A percentile compares a stretch with the other conserved stretches of the same genome.
These are phyloP conservation scores for Tragelaphus imberbis DNA, from an alignment of 2,113 vertebrate species.

Conservation along the genomic window DNA sequence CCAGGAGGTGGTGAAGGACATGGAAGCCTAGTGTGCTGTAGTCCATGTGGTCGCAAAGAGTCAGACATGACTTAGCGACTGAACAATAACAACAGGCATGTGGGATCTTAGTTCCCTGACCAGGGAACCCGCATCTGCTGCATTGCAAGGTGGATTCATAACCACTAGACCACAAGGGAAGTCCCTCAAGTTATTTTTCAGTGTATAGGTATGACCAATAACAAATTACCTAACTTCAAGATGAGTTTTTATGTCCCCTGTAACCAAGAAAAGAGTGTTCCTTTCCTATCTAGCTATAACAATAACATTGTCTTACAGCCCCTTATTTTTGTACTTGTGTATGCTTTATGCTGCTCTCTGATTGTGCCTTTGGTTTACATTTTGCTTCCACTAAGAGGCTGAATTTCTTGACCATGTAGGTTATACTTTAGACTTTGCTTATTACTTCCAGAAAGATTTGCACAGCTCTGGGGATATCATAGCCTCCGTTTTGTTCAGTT, in stretches of 20 bases:
- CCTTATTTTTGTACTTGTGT: background rate
- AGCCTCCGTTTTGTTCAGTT: background rate
- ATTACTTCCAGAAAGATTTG: background rate
- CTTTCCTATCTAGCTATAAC: background rate
- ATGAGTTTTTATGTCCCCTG: background rate
- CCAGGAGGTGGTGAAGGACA: background rate
- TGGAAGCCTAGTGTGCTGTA: background rate
- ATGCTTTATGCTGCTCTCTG: background rate
- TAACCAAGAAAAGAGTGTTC: background rate
- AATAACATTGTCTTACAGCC: background rate
- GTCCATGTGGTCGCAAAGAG: background rate
- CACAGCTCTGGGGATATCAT: background rate
- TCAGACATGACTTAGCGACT: background rate
- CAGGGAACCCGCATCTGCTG: background rate
- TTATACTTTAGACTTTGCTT: background rate
- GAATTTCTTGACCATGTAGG: background rate
- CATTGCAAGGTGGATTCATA: background rate
- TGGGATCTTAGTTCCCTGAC: background rate
- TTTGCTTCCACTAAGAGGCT: background rate
- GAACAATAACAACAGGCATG: background rate
- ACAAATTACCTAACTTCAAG: background rate
- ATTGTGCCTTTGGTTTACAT: background rate
- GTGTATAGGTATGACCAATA: background rate
- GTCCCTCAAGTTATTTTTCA: background rate
- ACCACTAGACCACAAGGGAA: background rate